Evolutionary conservation across 2,113 vertebrate genomes (phyloP), one percentile per base, ranked within the genome.

Genomic region (Andinoacara biseriatus): DNA sequence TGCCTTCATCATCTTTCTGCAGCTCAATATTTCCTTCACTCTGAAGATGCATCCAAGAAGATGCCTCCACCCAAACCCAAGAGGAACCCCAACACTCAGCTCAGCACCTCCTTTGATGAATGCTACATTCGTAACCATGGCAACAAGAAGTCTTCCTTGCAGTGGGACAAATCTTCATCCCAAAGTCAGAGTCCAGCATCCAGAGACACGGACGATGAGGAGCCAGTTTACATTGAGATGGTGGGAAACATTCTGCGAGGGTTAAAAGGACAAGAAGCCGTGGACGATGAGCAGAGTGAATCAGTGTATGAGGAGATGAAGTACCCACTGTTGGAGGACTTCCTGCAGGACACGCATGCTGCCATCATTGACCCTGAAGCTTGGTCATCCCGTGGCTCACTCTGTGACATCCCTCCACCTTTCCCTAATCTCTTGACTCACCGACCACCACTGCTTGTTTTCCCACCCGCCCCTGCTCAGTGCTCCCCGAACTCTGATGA

Each of bases 191-290:
- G 95, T 87, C 96, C 96, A 0, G 92, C 94, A 0, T 87, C 46
- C 89, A 91, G 57, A 26, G 97, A 97, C 87, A 92, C 96, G 0
- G 97, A 98, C 2, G 97, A 98, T 17, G 96, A 97, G 33, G 98
- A 99, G 86, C 97, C 98, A 0, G 98, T 99, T 79, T 99, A 99
- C 92, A 99, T 99, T 22, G 98, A 99, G 95, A 99, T 99, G 98
- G 97, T 99, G 86, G 98, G 97, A 33, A 98, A 99, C 93, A 96
- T 98, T 78, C 93, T 97, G 81, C 93, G 95, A 77, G 97, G 98
- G 92, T 95, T 98, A 81, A 95, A 95, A 87, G 95, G 93, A 7
- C 87, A 86, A n/a, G 97, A 98, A 1, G 40, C 29, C 0, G 22
- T 3, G 0, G 93, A 95, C 9, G 97, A 97, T 0, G 97, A 99